A percentile compares a stretch with the other conserved stretches of the same genome.
These are phyloP conservation scores for Hesperia comma DNA, from an alignment of 2,888 invertebrate species.

Conservation along the genomic window DNA sequence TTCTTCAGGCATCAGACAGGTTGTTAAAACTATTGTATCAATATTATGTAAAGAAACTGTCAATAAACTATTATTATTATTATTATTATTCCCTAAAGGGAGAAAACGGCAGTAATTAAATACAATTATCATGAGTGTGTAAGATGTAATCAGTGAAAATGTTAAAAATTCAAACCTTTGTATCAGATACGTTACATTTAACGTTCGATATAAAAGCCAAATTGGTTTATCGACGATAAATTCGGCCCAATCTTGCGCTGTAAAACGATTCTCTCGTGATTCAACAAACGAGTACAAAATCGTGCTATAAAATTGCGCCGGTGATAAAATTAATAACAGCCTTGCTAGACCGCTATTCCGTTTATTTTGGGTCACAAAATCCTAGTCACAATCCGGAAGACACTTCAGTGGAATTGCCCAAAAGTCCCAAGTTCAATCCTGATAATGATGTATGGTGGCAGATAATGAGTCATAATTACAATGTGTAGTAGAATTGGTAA, in stretches of 20 bases:
- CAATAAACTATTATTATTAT: too few species aligned
- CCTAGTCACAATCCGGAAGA: background rate
- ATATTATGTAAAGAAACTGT: too few species aligned
- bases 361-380: background rate
- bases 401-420: too few species aligned
- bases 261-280: conserved; percentile 19
- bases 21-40: too few species aligned
- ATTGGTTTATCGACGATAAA: conserved; percentile 19
- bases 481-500: too few species aligned
- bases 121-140: background rate
- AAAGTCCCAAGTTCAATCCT: too few species aligned
- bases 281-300: conserved; percentile 42
- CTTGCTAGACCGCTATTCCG: background rate
- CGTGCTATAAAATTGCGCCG: conserved; percentile 52
- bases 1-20: too few species aligned
- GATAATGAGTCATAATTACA: background rate
- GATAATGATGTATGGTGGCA: background rate
- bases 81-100: too few species aligned
- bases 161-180: background rate
- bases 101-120: too few species aligned
- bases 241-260: conserved; percentile 16
- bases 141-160: background rate
- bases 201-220: conserved; percentile 19
- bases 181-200: conserved; percentile 13
- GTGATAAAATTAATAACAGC: conserved; percentile 53